Evolutionary conservation across 1,140 invertebrate species (phyloP), one percentile per base, ranked within the genome.

Genomic region (Anastrepha ludens): DNA sequence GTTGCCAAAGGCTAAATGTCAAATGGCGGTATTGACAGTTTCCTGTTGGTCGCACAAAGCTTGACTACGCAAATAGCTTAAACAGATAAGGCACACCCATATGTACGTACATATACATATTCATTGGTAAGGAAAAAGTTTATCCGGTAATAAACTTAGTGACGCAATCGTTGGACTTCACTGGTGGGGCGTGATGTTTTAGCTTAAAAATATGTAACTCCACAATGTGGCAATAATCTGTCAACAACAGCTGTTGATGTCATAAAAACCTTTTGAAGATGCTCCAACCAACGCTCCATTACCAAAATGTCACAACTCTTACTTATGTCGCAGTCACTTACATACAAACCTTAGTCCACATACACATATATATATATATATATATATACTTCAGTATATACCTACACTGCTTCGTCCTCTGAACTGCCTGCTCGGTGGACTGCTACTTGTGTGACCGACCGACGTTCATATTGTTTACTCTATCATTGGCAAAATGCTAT

Each of bases 161-260:
- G 29, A 29, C 29, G 29, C 29, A 29, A 29, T 29, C 29, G 29
- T 29, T 29, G 29, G 29, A 29, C 29, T 29, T 29, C 29, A 29
- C 29, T 29, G 29, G 29, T 29, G 29, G 29, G 29, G 29, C 29
- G 29, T 29, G 29, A 29, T 29, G 20, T 7, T 39, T 86, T 1
- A 20, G 85, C 85, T 41, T 62, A 13, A 62, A 8, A 62, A 62
- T 62, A 17, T 17, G 13, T 55, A 55, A 81, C 74, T 81, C 74
- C 17, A 81, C 74, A 81, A 20, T 55, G 74, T 81, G 55, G 74
- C 91, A 92, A 92, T 92, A 92, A 92, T 92, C 91, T 92, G 91
- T 92, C 91, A 92, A 91, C 91, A 90, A 92, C 91, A 92, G 90
- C 91, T 92, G 91, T 91, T 92, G 90, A 92, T 92, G 91, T 92